Evolutionary conservation across 2,888 invertebrate genomes (phyloP), one percentile per base, ranked within the genome.

Genomic region (Agrenia bidenticulata): DNA sequence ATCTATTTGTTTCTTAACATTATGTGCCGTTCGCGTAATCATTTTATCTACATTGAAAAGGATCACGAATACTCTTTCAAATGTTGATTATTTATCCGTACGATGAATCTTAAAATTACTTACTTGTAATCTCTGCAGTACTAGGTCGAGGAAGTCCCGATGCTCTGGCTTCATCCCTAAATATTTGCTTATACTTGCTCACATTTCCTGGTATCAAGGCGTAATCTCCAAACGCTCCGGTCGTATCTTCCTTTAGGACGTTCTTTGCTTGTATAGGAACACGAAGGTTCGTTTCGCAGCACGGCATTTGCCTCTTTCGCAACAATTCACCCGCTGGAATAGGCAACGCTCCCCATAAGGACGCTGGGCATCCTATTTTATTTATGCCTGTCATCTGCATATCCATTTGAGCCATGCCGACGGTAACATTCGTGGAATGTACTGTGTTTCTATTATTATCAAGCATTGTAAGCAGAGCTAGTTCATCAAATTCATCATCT

Each of bases 91-190:
- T n/a, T n/a, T n/a, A n/a, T n/a, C n/a, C n/a, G n/a, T n/a, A n/a
- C n/a, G n/a, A n/a, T n/a, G n/a, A n/a, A n/a, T n/a, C n/a, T n/a
- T n/a, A n/a, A n/a, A n/a, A n/a, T n/a, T n/a, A n/a, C n/a, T 4
- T 54, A 54, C 54, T 54, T 27, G 26, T 32, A 13, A 54, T 27
- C 27, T 54, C 54, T 2, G 54, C 54, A 15, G 54, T 54, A 15
- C 24, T 27, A 2, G 54, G 54, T 24, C 54, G 26, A 2, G 54
- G 54, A 13, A 27, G 15, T 15, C 54, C 54, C n/a, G n/a, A 2
- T 26, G 54, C 27, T 54, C 54, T 54, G 13, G 54, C 54, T 32
- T 54, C 54, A n/a, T 54, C 54, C 32, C 54, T 11, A 27, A 54
- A 54, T 26, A 54, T 54, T 27, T 54, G 54, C 26, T 24, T 54